These are phyloP conservation scores for Steinernema feltiae DNA, from an alignment of 1,140 invertebrate genomes.

Conservation along the genomic window DNA sequence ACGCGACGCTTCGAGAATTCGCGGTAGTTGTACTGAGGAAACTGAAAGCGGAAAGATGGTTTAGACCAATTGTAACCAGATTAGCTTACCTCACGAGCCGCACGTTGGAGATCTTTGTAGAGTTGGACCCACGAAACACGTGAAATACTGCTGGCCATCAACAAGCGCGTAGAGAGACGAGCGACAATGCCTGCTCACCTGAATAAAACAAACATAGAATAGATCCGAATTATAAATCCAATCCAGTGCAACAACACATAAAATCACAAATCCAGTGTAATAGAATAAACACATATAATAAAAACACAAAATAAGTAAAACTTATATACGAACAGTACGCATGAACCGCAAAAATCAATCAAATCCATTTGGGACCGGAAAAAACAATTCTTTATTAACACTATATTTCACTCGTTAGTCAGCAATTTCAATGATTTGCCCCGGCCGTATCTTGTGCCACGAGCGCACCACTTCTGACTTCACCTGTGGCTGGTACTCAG, in stretches of 20 bases:
- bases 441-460: not conserved
- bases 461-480: not conserved
- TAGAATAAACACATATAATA: not conserved
- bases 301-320: too few relatives aligned
- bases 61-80: not conserved
- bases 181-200: constrained; percentile 1
- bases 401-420: not conserved
- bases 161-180: not conserved
- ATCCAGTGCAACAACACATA: too few relatives aligned
- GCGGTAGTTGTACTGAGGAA: constrained; percentile 48
- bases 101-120: constrained; percentile 3
- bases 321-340: too few relatives aligned
- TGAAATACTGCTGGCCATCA: constrained; percentile 28
- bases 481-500: not conserved
- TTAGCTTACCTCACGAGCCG: not conserved
- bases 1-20: constrained; percentile 42
- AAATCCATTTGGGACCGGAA: not conserved
- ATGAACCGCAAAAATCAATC: not conserved
- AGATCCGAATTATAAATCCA: not conserved
- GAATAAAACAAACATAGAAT: too few relatives aligned
- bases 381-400: not conserved
- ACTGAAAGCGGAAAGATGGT: constrained; percentile 29
- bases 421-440: not conserved
- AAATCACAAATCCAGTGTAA: not conserved
- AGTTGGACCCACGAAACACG: constrained; percentile 33